A percentile compares a stretch with the other conserved stretches of the same genome.
Evolutionary conservation across 64 coral and sea anemone genomes (phyloP).

Genomic region (Acropora tenuis): DNA sequence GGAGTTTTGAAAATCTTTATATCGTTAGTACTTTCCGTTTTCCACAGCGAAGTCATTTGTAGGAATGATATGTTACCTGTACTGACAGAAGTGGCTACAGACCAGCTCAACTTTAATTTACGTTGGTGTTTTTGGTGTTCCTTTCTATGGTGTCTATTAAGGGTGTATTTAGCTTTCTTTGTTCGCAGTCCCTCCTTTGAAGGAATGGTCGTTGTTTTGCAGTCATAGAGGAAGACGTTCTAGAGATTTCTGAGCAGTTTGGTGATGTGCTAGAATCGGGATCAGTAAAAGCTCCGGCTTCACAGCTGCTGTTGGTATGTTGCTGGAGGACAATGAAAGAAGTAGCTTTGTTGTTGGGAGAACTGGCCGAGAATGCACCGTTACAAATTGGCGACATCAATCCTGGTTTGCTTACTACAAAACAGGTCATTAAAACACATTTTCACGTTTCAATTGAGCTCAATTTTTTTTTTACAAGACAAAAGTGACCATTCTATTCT

Average conservation of each 20-base stretch:
- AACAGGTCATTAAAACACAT: conserved; percentile 55
- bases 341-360: conserved; percentile 88
- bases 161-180: too few relatives aligned
- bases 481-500: too few relatives aligned
- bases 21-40: too few relatives aligned
- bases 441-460: too few relatives aligned
- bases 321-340: conserved; percentile 99
- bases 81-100: background rate
- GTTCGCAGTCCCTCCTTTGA: background rate
- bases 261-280: conserved; percentile 18
- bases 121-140: background rate
- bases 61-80: too few relatives aligned
- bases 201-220: conserved; percentile 19
- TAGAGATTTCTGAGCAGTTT: background rate
- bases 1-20: too few relatives aligned
- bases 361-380: conserved; percentile 69
- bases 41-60: too few relatives aligned
- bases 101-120: background rate
- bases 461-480: too few relatives aligned
- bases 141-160: too few relatives aligned
- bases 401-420: conserved; percentile 58
- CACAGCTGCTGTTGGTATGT: conserved; percentile 90
- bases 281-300: conserved; percentile 48
- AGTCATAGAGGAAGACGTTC: background rate
- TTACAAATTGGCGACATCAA: background rate